phyloP scores from a whole-genome alignment of 2,113 vertebrate species.

The Pomatorhinus ruficollis region DNA sequence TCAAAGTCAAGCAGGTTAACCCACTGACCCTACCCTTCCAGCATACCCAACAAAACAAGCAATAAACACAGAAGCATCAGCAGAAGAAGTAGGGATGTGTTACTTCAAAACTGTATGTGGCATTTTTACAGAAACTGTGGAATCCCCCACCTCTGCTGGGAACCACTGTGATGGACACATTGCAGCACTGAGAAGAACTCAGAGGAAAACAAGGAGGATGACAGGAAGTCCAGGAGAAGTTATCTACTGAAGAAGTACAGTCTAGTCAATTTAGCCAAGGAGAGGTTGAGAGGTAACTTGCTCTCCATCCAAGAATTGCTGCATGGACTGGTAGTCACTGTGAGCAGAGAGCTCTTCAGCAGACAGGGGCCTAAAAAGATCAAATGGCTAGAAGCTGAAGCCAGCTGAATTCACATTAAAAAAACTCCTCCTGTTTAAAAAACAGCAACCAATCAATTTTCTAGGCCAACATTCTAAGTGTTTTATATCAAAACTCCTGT shows the following conservation, averaged over 20 bases:
- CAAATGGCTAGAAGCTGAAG: not conserved
- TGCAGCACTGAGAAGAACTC: not conserved
- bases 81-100: not conserved
- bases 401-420: not conserved
- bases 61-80: not conserved
- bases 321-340: not conserved
- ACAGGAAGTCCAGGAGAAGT: not conserved
- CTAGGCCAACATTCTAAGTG: not conserved
- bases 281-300: not conserved
- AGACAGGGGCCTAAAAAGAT: not conserved
- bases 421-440: not conserved
- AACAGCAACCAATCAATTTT: not conserved
- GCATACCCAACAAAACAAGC: not conserved
- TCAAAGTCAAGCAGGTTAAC: not conserved
- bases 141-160: not conserved
- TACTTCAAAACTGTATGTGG: not conserved
- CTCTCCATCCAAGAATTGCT: not conserved
- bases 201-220: not conserved
- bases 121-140: not conserved
- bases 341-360: not conserved
- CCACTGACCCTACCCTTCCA: not conserved
- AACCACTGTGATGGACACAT: not conserved
- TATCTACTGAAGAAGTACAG: not conserved
- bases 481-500: not conserved
- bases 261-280: not conserved